Evolutionary conservation across 2,888 invertebrate genomes (phyloP).

Genomic region (Saturnia pavonia): DNA sequence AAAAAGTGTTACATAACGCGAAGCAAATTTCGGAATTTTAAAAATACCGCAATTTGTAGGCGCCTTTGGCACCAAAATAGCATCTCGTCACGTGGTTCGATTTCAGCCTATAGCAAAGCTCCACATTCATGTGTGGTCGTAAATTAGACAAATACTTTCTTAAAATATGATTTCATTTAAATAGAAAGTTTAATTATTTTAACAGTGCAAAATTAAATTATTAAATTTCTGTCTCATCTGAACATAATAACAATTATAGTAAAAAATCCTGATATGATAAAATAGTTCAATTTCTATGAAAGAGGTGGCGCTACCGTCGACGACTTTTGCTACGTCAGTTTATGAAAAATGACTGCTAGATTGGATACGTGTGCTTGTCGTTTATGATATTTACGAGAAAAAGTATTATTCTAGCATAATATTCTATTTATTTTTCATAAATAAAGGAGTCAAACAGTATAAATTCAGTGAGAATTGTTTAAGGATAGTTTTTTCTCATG

Average conservation of each 20-base stretch:
- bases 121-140: constrained; percentile 71
- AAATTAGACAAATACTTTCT: constrained; percentile 44
- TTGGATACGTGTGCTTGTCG: constrained; percentile 80
- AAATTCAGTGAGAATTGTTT: constrained; percentile 62
- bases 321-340: constrained; percentile 70
- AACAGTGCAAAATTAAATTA: constrained; percentile 23
- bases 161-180: constrained; percentile 22
- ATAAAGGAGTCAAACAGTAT: constrained; percentile 51
- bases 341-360: constrained; percentile 79
- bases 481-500: constrained; percentile 68
- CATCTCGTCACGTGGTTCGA: constrained; percentile 75
- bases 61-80: constrained; percentile 77
- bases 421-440: constrained; percentile 52
- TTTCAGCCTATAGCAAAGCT: constrained; percentile 75
- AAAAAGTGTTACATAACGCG: constrained; percentile 78
- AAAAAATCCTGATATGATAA: constrained; percentile 44
- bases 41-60: constrained; percentile 82
- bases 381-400: constrained; percentile 81
- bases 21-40: constrained; percentile 72
- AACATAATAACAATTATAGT: constrained; percentile 23
- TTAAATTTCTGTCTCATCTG: constrained; percentile 20
- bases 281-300: constrained; percentile 39
- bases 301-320: constrained; percentile 65
- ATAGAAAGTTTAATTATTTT: constrained; percentile 25
- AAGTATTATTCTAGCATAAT: constrained; percentile 71